Evolutionary conservation across 1,140 invertebrate genomes (phyloP).

Genomic region (Drosophila triauraria): DNA sequence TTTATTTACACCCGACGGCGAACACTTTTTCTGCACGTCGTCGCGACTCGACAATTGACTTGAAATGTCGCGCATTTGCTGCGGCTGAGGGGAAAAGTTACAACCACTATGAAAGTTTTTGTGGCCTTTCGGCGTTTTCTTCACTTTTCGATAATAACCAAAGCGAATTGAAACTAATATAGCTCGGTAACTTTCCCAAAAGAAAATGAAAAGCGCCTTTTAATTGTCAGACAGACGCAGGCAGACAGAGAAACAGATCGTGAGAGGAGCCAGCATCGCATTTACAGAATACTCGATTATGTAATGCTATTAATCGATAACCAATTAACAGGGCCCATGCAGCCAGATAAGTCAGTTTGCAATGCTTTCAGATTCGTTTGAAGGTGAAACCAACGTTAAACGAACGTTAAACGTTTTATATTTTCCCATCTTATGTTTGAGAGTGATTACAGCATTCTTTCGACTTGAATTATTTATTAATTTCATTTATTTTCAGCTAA

Average conservation of each 20-base stretch:
- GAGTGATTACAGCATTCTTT: neutral
- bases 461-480: neutral
- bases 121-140: constrained; percentile 58
- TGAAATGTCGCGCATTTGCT: constrained; percentile 67
- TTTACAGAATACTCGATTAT: constrained; percentile 62
- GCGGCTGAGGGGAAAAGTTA: constrained; percentile 67
- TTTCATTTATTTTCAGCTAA: neutral
- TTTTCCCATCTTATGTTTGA: neutral
- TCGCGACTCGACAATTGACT: constrained; percentile 69
- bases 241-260: neutral
- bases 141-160: constrained; percentile 79
- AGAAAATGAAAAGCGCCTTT: constrained; percentile 77
- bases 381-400: constrained; percentile 46
- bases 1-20: constrained; percentile 48
- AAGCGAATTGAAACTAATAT: constrained; percentile 76
- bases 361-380: constrained; percentile 68
- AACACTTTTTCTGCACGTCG: constrained; percentile 71
- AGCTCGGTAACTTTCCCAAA: constrained; percentile 75
- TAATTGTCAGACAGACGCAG: constrained; percentile 18
- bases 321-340: constrained; percentile 55
- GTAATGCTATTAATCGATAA: constrained; percentile 70
- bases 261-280: constrained; percentile 4
- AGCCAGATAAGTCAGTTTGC: constrained; percentile 59
- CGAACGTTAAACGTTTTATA: neutral
- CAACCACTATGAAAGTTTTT: constrained; percentile 72